Base-by-base conservation (phyloP, 2,113 vertebrate genomes). In the Mirounga angustirostris region DNA sequence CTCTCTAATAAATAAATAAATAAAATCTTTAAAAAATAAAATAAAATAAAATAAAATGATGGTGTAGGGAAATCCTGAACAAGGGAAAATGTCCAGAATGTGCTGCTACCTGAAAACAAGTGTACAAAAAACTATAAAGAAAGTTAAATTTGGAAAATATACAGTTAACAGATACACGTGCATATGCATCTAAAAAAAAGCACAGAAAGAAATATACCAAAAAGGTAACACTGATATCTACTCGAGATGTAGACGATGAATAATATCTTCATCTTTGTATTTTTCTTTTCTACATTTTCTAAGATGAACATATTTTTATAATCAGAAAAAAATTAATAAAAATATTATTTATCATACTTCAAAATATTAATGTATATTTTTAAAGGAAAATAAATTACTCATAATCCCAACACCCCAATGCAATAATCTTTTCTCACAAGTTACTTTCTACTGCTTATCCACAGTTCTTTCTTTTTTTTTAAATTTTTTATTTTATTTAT, bases 291-390 rank as follows among this genome's bases (percentile, higher is more conserved):
- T 19, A 36, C 7, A 74, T 52, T 89, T 90, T 71, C 13, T 91
- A 69, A 93, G 21, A 52, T n/a, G 1, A 69, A 84, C 14, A 50
- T 76, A 21, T 13, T 88, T 52, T 86, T 83, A 8, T 74, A 56
- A 95, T 85, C 59, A 88, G 89, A 88, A 87, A 84, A 95, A 95
- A 54, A 65, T 58, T 65, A 40, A 24, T 90, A 59, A 89, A 76
- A 79, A 63, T 36, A n/a, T 13, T 67, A 28, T 58, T 21, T 82
- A 43, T 65, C 79, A 6, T 76, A 93, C 26, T 85, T 76, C 43
- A 43, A 14, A 43, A 69, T 91, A 79, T 74, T 73, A 80, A 89
- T 18, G 15, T 61, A 59, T 24, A 52, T 87, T 89, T 82, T 22
- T 87, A 89, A 91, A 80, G 83, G 59, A 89, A 96, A 97, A 89